Conservation (phyloP, 2,113 vertebrate species). For the Chelonoidis abingdonii region DNA sequence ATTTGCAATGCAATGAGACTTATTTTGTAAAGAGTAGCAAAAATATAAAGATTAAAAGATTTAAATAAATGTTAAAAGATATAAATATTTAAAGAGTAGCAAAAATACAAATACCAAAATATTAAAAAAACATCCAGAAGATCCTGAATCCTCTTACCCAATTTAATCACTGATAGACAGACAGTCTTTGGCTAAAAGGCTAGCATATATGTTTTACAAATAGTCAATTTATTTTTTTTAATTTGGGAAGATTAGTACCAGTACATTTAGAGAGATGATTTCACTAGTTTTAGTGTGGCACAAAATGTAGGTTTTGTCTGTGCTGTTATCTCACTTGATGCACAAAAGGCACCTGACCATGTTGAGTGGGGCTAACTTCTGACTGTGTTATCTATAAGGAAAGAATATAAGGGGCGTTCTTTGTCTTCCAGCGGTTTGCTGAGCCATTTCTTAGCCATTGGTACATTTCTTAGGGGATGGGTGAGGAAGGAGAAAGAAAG, state of each 20-base stretch:
- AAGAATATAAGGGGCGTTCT: not conserved
- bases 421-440: not conserved
- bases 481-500: not conserved
- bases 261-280: not conserved
- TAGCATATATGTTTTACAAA: not conserved
- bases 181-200: not conserved
- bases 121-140: not conserved
- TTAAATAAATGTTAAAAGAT: no score
- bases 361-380: not conserved
- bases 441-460: not conserved
- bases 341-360: not conserved
- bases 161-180: not conserved
- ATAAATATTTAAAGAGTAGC: not conserved
- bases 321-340: not conserved
- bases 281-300: not conserved
- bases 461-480: not conserved
- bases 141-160: not conserved
- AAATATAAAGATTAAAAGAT: no score
- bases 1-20: not conserved
- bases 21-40: not conserved
- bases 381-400: not conserved
- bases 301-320: not conserved
- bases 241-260: not conserved
- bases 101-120: not conserved
- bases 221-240: not conserved